Conservation (phyloP, 2,797 vertebrate species). For the Rhynchotus rufescens region DNA sequence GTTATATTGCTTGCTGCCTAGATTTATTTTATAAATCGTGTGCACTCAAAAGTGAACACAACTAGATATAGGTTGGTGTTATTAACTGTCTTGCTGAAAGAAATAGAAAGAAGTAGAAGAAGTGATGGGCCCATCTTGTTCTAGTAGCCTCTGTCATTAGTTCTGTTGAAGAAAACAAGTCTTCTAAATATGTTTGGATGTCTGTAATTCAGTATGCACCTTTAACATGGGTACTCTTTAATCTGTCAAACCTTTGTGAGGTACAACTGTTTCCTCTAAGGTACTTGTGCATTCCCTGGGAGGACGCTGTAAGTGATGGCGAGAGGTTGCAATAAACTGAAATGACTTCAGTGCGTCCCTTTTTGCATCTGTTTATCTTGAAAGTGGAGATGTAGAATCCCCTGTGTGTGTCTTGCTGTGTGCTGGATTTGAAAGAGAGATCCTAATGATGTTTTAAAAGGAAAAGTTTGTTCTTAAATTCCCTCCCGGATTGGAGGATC, state of each 20-base stretch:
- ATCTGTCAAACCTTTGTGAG: not conserved
- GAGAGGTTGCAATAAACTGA: not conserved
- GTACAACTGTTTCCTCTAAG: not conserved
- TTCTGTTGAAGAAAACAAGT: too few species aligned
- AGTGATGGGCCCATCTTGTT: not conserved
- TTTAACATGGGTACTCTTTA: not conserved
- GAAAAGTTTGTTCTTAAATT: not conserved
- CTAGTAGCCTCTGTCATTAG: too few species aligned
- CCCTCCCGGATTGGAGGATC: not conserved
- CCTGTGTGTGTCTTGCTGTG: not conserved
- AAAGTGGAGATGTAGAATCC: not conserved
- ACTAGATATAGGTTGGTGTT: not conserved
- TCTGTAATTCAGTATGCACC: not conserved
- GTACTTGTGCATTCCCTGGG: not conserved
- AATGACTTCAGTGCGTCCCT: not conserved
- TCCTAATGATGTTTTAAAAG: accelerated
- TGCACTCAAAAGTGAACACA: not conserved
- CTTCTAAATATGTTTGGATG: not conserved
- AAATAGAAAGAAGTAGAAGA: too few species aligned
- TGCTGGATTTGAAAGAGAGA: not conserved
- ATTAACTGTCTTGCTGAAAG: not conserved
- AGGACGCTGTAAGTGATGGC: not conserved
- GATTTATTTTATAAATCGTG: not conserved
- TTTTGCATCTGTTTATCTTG: not conserved
- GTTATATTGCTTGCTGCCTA: not conserved